These are phyloP conservation scores for Bombus waltoni DNA, from an alignment of 1,140 invertebrate genomes.

Conservation along the genomic window DNA sequence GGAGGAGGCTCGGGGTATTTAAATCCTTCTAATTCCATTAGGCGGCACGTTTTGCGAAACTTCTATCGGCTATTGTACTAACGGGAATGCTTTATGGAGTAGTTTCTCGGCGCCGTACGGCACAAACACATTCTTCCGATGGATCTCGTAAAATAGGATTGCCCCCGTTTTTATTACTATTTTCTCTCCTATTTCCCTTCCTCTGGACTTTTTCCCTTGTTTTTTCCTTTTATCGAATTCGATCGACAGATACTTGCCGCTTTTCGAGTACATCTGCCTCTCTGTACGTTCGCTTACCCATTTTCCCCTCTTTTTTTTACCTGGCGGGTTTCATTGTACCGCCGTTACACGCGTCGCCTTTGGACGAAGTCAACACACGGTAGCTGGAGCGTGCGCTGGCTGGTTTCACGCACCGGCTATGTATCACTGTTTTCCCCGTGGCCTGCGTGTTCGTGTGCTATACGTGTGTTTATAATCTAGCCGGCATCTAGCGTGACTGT, in stretches of 20 bases:
- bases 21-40: conserved; percentile 33
- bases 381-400: neutral
- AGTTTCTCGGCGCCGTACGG: neutral
- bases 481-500: conserved; percentile 20
- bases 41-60: neutral
- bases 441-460: neutral
- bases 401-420: neutral
- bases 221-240: neutral
- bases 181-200: neutral
- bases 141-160: conserved; percentile 28
- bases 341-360: conserved; percentile 25
- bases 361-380: conserved; percentile 1
- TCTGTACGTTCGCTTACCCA: too few species aligned
- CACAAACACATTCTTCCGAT: conserved; percentile 13
- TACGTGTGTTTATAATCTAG: conserved; percentile 59
- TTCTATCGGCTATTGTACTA: conserved; percentile 36
- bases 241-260: neutral
- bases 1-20: neutral
- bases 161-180: conserved; percentile 32
- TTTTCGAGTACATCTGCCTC: neutral
- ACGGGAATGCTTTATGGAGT: conserved; percentile 38
- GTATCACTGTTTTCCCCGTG: neutral
- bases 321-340: conserved; percentile 11
- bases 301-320: neutral
- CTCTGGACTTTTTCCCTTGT: neutral